Conservation (phyloP, 1,140 invertebrate species). For the Pseudomyrmex gracilis region DNA sequence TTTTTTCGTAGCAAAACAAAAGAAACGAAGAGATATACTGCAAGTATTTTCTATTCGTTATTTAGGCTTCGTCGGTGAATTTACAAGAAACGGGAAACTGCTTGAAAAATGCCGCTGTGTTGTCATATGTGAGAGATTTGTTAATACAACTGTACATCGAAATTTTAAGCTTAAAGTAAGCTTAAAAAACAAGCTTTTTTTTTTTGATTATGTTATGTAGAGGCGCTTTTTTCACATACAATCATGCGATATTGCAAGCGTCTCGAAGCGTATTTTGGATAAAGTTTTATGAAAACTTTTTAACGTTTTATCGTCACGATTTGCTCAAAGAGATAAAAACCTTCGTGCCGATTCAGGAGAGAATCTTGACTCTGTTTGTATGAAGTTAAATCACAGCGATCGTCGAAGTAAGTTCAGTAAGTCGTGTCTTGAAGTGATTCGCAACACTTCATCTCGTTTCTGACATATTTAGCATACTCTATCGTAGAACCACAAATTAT, state of each 20-base stretch:
- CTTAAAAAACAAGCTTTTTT: constrained; percentile 33
- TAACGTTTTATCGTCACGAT: constrained; percentile 17
- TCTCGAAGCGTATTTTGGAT: constrained; percentile 45
- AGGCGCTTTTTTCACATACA: constrained; percentile 4
- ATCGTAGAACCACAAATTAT: constrained; percentile 9
- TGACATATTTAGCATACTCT: not conserved
- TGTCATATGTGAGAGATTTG: constrained; percentile 7
- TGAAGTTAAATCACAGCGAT: constrained; percentile 30
- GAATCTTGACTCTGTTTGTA: constrained; percentile 10
- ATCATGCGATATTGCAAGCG: constrained; percentile 3
- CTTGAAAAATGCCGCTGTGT: not conserved
- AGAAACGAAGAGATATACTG: constrained; percentile 10
- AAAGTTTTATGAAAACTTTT: constrained; percentile 17
- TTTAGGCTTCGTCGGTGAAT: constrained; percentile 45
- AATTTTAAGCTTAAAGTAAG: too few relatives aligned
- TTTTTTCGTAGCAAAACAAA: constrained; percentile 13
- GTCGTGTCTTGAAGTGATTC: not conserved
- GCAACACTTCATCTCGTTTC: not conserved
- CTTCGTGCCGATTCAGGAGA: not conserved
- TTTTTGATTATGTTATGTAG: constrained; percentile 48
- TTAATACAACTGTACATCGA: constrained; percentile 6
- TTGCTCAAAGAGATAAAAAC: constrained; percentile 17
- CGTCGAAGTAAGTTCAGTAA: constrained; percentile 5
- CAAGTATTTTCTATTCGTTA: constrained; percentile 7
- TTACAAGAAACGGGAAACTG: constrained; percentile 21